Conservation (phyloP, 2,888 invertebrate species). For the Eremobia ochroleuca region DNA sequence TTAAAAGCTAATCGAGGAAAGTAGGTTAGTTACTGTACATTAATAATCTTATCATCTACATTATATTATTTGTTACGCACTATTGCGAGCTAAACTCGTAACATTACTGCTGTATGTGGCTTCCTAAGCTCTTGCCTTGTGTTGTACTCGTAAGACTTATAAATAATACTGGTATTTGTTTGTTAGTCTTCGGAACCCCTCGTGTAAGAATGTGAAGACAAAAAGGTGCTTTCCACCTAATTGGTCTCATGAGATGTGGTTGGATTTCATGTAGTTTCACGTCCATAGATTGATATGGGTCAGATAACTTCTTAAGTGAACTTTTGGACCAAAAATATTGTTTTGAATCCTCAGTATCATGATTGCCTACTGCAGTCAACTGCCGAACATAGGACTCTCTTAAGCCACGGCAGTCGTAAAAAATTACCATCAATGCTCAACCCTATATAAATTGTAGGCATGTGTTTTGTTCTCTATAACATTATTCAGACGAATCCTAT, state of each 20-base stretch:
- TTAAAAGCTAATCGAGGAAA: constrained; percentile 33
- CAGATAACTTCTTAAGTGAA: neutral
- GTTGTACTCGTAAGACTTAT: constrained; percentile 46
- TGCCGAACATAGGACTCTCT: neutral
- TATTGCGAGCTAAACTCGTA: constrained; percentile 55
- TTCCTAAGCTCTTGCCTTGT: constrained; percentile 61
- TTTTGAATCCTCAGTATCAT: neutral
- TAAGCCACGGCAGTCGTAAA: neutral
- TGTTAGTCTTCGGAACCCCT: constrained; percentile 25
- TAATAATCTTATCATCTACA: constrained; percentile 58
- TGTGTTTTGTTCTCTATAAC: neutral
- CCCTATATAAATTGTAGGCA: neutral
- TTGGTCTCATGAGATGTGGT: neutral
- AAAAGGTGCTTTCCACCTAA: neutral
- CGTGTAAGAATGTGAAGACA: neutral
- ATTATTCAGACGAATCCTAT: constrained; percentile 18
- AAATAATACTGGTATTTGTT: constrained; percentile 52
- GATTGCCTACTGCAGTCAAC: too few species aligned
- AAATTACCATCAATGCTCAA: neutral
- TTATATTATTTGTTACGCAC: constrained; percentile 54
- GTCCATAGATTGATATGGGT: neutral
- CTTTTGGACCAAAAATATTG: neutral
- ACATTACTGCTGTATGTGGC: constrained; percentile 60
- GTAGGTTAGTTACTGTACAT: constrained; percentile 54
- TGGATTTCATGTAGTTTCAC: neutral